A percentile compares a stretch with the other conserved stretches of the same genome.
phyloP scores from a whole-genome alignment of 2,888 invertebrate species.

The Periphyllus acericola region DNA sequence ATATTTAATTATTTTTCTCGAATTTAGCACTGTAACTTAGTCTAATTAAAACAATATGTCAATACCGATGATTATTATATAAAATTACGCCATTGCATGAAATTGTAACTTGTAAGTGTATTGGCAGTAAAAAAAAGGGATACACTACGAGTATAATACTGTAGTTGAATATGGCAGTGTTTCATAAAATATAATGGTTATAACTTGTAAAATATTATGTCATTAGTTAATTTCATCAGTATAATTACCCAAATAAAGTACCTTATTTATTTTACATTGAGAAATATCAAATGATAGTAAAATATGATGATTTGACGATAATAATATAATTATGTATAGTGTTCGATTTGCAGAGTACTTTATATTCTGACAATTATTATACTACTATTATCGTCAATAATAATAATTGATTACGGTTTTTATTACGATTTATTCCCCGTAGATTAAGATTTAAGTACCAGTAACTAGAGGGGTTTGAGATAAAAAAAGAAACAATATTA shows the following conservation, averaged over 20 bases:
- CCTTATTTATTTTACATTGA: neutral
- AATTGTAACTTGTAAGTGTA: no score
- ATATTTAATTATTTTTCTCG: no score
- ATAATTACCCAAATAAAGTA: neutral
- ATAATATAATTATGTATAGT: slow-evolving; percentile 27
- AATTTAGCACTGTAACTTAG: no score
- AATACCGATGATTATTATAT: no score
- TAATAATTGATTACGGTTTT: slow-evolving; percentile 47
- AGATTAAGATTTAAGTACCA: slow-evolving; percentile 52
- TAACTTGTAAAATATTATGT: neutral
- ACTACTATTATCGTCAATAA: slow-evolving; percentile 41
- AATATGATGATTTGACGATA: slow-evolving; percentile 16
- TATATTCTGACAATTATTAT: slow-evolving; percentile 25
- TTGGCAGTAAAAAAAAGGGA: no score
- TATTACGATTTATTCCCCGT: slow-evolving; percentile 28
- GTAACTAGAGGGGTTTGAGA: slow-evolving; percentile 23
- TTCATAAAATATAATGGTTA: neutral
- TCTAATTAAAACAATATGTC: no score
- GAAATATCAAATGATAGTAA: slow-evolving; percentile 3
- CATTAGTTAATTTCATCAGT: neutral
- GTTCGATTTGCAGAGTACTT: slow-evolving; percentile 18
- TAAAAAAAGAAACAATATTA: slow-evolving; percentile 37
- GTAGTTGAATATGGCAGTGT: neutral
- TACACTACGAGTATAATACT: neutral
- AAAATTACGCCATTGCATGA: no score